Conservation (phyloP, 35 echinoderm and acorn worm genomes). For the Heliocidaris tuberculata region DNA sequence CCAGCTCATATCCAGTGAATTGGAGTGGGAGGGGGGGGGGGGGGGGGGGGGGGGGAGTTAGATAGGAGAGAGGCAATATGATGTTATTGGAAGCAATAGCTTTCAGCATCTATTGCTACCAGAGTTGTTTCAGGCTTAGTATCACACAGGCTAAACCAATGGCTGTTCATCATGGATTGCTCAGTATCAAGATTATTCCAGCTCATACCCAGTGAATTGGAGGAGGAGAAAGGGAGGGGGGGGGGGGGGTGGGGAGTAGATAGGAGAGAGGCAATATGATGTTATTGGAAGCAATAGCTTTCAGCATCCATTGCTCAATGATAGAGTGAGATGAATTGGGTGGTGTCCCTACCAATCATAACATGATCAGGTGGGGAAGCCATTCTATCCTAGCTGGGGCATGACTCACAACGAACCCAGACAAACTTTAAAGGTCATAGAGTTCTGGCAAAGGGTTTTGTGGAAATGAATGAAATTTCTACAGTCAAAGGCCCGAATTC, state of each 20-base stretch:
- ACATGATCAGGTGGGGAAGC: background rate
- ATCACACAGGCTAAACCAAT: no score
- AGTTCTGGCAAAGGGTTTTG: background rate
- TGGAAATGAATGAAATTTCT: background rate
- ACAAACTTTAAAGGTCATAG: background rate
- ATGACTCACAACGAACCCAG: background rate
- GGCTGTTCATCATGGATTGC: no score
- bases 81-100: background rate
- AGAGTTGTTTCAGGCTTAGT: no score
- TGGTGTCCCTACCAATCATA: background rate
- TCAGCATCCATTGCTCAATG: background rate
- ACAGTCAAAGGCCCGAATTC: background rate
- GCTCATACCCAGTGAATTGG: no score
- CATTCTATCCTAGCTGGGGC: background rate
- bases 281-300: background rate
- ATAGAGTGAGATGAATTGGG: conserved; percentile 26
- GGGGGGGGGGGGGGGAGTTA: no score
- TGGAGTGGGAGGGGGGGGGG: no score
- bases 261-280: background rate
- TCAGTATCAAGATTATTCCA: no score
- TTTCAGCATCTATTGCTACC: background rate
- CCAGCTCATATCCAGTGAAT: no score
- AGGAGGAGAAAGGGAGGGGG: no score
- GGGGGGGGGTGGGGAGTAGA: no score
- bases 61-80: background rate